Evolutionary conservation across 2,797 vertebrate genomes (phyloP).

Genomic region (Phataginus tetradactyla): DNA sequence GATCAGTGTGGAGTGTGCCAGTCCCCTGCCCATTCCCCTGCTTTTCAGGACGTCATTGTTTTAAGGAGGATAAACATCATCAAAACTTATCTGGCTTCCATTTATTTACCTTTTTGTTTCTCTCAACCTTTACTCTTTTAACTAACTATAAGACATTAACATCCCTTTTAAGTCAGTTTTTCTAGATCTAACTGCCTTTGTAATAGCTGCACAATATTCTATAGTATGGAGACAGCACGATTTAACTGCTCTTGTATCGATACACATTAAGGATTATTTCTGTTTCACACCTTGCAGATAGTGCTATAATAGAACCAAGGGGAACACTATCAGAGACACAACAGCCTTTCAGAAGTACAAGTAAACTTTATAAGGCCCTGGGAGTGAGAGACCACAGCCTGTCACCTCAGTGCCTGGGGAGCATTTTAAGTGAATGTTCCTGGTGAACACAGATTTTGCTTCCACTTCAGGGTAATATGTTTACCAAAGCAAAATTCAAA

Average conservation of each 20-base stretch:
- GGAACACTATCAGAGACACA: not conserved
- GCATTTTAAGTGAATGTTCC: not conserved
- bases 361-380: not conserved
- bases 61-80: not conserved
- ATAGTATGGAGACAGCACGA: not conserved
- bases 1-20: not conserved
- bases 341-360: not conserved
- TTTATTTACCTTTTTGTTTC: conserved; percentile 17
- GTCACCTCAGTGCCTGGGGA: not conserved
- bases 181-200: not conserved
- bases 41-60: not conserved
- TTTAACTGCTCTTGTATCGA: not conserved
- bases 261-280: not conserved
- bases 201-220: not conserved
- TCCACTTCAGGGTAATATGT: not conserved
- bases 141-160: not conserved
- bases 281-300: not conserved
- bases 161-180: not conserved
- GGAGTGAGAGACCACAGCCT: not conserved
- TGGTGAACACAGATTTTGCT: not conserved
- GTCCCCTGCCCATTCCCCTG: not conserved
- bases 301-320: not conserved
- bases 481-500: conserved; percentile 23
- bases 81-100: not conserved
- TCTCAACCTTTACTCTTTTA: not conserved